Conservation (phyloP, 2,888 invertebrate species). For the Leptogaster cylindrica region DNA sequence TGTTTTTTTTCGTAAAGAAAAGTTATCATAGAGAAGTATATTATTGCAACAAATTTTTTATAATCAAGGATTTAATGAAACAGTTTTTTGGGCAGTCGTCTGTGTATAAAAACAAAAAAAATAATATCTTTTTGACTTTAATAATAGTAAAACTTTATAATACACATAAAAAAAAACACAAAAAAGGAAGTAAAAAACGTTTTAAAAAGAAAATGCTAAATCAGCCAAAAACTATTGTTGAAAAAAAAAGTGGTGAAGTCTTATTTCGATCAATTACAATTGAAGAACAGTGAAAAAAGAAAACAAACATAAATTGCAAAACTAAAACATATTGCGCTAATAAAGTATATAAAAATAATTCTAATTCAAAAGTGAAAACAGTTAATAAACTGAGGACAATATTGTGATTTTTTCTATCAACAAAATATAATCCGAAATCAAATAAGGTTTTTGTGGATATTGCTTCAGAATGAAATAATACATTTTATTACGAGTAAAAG, state of each 20-base stretch:
- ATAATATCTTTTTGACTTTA: slow-evolving; percentile 34
- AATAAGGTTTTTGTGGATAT: slow-evolving; percentile 31
- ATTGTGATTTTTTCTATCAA: slow-evolving; percentile 28
- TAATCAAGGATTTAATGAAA: slow-evolving; percentile 21
- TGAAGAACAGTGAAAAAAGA: slow-evolving; percentile 8
- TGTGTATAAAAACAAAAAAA: slow-evolving; percentile 28
- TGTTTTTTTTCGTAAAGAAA: slow-evolving; percentile 37
- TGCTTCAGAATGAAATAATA: slow-evolving; percentile 24
- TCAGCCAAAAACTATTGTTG: slow-evolving; percentile 22
- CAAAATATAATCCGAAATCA: slow-evolving; percentile 13
- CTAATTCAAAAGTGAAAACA: slow-evolving; percentile 34
- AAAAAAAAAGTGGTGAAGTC: slow-evolving; percentile 15
- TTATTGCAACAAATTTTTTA: slow-evolving; percentile 30
- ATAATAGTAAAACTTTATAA: slow-evolving; percentile 11
- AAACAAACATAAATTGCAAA: slow-evolving; percentile 11
- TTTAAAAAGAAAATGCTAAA: slow-evolving; percentile 21
- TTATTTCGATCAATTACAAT: slow-evolving; percentile 19
- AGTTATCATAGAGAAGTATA: slow-evolving; percentile 33
- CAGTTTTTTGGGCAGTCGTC: slow-evolving; percentile 27
- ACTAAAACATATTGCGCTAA: slow-evolving; percentile 28
- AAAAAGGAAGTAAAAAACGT: slow-evolving; percentile 11
- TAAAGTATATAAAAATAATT: no score
- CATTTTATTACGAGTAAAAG: slow-evolving; percentile 30
- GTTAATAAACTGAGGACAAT: slow-evolving; percentile 24
- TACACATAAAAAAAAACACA: slow-evolving; percentile 1